phyloP scores from a whole-genome alignment of 2,113 vertebrate genomes.

The Cyrtonyx montezumae region DNA sequence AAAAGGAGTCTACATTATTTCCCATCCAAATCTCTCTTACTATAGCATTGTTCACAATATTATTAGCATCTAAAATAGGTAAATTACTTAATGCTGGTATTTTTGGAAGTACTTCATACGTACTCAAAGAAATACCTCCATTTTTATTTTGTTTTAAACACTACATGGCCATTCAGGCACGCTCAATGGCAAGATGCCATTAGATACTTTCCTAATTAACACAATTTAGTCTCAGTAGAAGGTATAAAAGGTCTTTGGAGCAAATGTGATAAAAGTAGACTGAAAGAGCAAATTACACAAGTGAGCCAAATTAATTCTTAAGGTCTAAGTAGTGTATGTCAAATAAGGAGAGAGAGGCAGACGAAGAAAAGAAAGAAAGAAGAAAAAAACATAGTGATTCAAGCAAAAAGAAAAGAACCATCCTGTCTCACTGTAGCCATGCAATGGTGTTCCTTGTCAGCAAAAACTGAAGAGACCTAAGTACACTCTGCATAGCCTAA shows the following conservation, averaged over 20 bases:
- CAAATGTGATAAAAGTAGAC: slow-evolving; percentile 36
- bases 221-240: slow-evolving; percentile 46
- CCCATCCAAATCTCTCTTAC: not conserved
- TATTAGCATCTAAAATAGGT: not conserved
- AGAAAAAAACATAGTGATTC: not conserved
- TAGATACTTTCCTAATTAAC: slow-evolving; percentile 68
- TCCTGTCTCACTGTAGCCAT: not conserved
- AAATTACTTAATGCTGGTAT: not conserved
- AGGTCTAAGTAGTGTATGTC: not conserved
- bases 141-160: not conserved
- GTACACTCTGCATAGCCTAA: not conserved
- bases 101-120: not conserved
- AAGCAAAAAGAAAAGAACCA: not conserved
- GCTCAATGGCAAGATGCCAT: slow-evolving; percentile 31
- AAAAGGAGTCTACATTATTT: not conserved
- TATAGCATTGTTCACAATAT: not conserved
- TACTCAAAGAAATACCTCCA: not conserved
- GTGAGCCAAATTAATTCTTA: slow-evolving; percentile 28
- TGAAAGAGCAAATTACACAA: slow-evolving; percentile 54
- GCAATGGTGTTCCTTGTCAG: not conserved
- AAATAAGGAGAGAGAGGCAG: not conserved
- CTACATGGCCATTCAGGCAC: not conserved
- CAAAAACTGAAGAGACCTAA: not conserved
- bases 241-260: slow-evolving; percentile 38
- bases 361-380: not conserved